Conservation (phyloP, 2,888 invertebrate genomes). For the Odontomyia ornata region DNA sequence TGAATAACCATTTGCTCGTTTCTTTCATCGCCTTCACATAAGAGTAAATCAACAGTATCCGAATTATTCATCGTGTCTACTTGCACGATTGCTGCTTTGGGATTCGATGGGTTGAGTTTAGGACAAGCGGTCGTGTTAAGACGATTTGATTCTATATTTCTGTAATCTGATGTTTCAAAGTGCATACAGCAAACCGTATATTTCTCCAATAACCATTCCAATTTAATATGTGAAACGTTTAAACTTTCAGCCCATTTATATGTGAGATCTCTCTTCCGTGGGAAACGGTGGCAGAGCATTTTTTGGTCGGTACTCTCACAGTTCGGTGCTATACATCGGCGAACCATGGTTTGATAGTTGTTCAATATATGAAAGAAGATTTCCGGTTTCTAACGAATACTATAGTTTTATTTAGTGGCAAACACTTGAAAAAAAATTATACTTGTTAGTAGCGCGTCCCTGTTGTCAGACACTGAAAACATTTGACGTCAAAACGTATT, state of each 20-base stretch:
- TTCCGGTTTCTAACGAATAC: not conserved
- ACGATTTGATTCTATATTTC: constrained; percentile 15
- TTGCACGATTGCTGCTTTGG: not conserved
- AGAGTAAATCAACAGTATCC: no score
- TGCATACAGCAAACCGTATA: constrained; percentile 24
- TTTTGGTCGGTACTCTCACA: constrained; percentile 20
- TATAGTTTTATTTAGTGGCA: not conserved
- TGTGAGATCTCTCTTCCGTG: not conserved
- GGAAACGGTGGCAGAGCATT: constrained; percentile 30
- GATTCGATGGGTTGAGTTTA: constrained; percentile 12
- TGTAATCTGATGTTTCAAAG: constrained; percentile 23
- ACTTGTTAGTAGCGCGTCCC: not conserved
- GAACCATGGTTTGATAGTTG: not conserved
- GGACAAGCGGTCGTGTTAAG: constrained; percentile 31
- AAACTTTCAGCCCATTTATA: not conserved
- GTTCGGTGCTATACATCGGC: constrained; percentile 2
- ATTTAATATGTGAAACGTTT: not conserved
- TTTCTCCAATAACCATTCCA: not conserved
- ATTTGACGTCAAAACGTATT: no score
- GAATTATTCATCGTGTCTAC: not conserved
- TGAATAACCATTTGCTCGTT: no score
- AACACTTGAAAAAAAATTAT: not conserved
- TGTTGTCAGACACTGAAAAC: constrained; percentile 33
- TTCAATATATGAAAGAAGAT: not conserved
- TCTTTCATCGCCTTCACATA: no score